Percentiles rank a stretch among this genome's conserved stretches.
These are phyloP conservation scores for Ceraclea dissimilis DNA, from an alignment of 2,888 invertebrate genomes.

Conservation along the genomic window DNA sequence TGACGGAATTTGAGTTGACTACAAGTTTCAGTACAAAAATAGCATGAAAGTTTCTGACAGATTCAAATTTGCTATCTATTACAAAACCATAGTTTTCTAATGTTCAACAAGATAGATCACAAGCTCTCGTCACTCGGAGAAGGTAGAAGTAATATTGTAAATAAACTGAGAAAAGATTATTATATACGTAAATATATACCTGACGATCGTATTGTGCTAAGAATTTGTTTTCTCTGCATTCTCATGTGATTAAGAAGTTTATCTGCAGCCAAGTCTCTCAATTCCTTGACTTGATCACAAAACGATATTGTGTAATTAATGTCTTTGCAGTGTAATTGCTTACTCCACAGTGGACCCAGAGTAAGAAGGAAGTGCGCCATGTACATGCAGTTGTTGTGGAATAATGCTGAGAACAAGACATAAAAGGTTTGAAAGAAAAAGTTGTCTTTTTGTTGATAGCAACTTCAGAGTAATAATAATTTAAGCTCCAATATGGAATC, in stretches of 20 bases:
- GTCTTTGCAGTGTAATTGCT: constrained; percentile 49
- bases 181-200: too few relatives aligned
- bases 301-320: constrained; percentile 55
- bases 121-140: too few relatives aligned
- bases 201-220: constrained; percentile 67
- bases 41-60: too few relatives aligned
- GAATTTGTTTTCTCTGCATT: constrained; percentile 66
- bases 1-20: too few relatives aligned
- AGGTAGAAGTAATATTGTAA: too few relatives aligned
- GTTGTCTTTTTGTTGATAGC: background rate
- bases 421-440: background rate
- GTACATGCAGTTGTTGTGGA: constrained; percentile 90
- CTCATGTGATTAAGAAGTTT: constrained; percentile 66
- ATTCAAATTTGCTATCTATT: too few relatives aligned
- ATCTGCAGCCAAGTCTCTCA: constrained; percentile 62
- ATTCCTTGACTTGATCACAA: constrained; percentile 56
- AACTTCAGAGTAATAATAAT: background rate
- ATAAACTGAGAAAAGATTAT: too few relatives aligned
- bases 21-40: too few relatives aligned
- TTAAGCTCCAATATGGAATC: too few relatives aligned
- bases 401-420: constrained; percentile 54
- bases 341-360: constrained; percentile 60
- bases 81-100: too few relatives aligned
- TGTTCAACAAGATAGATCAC: too few relatives aligned
- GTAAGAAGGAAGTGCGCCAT: constrained; percentile 66